phyloP scores from a whole-genome alignment of 2,113 vertebrate species.

The Cottus gobio region DNA sequence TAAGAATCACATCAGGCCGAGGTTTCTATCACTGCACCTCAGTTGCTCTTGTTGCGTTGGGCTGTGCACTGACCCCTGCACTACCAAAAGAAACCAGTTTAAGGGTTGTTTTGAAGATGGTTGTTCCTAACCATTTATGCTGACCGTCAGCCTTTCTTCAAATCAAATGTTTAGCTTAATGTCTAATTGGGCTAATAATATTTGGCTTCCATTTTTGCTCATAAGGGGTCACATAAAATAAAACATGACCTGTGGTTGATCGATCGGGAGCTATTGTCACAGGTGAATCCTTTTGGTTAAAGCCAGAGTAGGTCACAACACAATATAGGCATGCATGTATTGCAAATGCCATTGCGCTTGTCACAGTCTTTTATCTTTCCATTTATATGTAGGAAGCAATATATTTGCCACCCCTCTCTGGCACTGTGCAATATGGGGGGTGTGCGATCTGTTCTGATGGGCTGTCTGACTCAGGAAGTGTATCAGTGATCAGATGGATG shows the following conservation, averaged over 20 bases:
- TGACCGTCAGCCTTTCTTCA: neutral
- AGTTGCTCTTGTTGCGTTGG: neutral
- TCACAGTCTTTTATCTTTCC: constrained; percentile 55
- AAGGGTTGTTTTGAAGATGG: neutral
- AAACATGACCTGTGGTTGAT: neutral
- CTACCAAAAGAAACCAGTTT: neutral
- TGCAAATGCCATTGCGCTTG: constrained; percentile 42
- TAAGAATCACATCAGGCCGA: constrained; percentile 18
- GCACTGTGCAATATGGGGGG: constrained; percentile 18
- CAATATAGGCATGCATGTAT: constrained; percentile 33
- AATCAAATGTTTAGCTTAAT: constrained; percentile 5
- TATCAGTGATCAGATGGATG: constrained; percentile 53
- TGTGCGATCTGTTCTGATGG: constrained; percentile 51
- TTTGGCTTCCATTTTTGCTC: constrained; percentile 20
- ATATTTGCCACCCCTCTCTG: constrained; percentile 59
- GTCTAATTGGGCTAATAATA: constrained; percentile 26
- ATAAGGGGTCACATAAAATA: neutral
- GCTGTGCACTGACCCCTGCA: neutral
- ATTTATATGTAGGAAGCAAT: constrained; percentile 61
- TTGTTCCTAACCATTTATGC: neutral
- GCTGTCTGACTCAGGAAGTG: constrained; percentile 40
- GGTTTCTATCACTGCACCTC: constrained; percentile 1
- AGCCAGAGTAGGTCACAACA: constrained; percentile 13
- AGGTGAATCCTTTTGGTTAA: neutral
- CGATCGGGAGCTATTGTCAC: neutral